Conservation (phyloP, 1,140 invertebrate genomes). For the Pemphigus obesinymphae region DNA sequence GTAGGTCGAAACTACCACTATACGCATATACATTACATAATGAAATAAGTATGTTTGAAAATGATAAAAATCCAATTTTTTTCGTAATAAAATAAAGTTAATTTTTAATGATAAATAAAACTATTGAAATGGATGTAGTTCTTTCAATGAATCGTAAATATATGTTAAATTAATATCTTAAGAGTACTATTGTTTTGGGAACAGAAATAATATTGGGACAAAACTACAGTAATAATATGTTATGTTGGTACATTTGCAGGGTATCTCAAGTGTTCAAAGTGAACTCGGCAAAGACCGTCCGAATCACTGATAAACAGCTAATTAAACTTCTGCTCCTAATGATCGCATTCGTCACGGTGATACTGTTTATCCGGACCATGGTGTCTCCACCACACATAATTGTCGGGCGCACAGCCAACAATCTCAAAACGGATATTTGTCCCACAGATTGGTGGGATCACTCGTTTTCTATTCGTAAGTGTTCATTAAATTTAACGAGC, state of each 20-base stretch:
- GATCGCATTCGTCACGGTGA: slow-evolving; percentile 77
- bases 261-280: slow-evolving; percentile 95
- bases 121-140: too few relatives aligned
- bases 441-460: slow-evolving; percentile 96
- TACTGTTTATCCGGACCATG: slow-evolving; percentile 78
- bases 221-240: too few relatives aligned
- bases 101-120: too few relatives aligned
- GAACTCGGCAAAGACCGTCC: slow-evolving; percentile 86
- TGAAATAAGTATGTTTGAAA: too few relatives aligned
- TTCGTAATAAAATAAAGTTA: too few relatives aligned
- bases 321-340: slow-evolving; percentile 83
- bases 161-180: too few relatives aligned
- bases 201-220: too few relatives aligned
- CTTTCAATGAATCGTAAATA: too few relatives aligned
- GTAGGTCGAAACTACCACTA: too few relatives aligned
- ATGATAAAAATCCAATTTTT: too few relatives aligned
- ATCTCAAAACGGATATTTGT: slow-evolving; percentile 87
- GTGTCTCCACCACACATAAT: slow-evolving; percentile 85
- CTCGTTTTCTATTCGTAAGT: slow-evolving; percentile 87
- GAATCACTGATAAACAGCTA: slow-evolving; percentile 90
- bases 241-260: slow-evolving; percentile 55
- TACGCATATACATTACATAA: too few relatives aligned
- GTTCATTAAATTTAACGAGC: slow-evolving; percentile 7
- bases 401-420: slow-evolving; percentile 75
- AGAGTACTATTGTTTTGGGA: too few relatives aligned